phyloP scores from a whole-genome alignment of 2,797 vertebrate species.

The Rhinoraja longicauda region DNA sequence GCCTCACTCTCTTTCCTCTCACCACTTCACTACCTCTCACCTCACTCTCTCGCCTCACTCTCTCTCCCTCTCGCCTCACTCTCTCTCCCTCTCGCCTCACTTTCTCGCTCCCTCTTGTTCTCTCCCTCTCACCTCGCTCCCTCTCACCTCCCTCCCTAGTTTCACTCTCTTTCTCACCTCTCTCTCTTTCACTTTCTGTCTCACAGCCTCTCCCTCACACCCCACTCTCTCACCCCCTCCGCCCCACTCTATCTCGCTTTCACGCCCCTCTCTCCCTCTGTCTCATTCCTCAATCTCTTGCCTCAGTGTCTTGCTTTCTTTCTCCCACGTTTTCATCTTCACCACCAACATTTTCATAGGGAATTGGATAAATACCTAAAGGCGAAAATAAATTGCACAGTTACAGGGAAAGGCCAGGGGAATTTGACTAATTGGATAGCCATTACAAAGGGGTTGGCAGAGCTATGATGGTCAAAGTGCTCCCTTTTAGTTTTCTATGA shows the following conservation, averaged over 20 bases:
- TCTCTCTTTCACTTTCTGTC: neutral
- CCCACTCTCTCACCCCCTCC: constrained; percentile 37
- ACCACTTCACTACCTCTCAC: neutral
- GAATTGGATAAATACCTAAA: neutral
- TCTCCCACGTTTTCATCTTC: too few species aligned
- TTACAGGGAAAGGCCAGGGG: neutral
- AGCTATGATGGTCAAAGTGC: neutral
- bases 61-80: too few species aligned
- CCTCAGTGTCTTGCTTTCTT: neutral
- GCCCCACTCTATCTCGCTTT: neutral
- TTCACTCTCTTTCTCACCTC: too few species aligned
- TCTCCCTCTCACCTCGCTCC: neutral
- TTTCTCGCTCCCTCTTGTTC: neutral
- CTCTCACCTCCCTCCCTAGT: too few species aligned
- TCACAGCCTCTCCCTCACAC: constrained; percentile 13
- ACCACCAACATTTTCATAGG: neutral
- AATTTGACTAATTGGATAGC: neutral
- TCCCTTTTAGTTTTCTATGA: neutral
- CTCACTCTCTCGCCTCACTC: neutral
- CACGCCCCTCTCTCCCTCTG: neutral
- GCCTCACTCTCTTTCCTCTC: too few species aligned
- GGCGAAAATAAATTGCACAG: neutral
- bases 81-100: too few species aligned
- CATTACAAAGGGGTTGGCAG: neutral
- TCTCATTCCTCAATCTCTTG: too few species aligned